A percentile compares a stretch with the other conserved stretches of the same genome.
These are phyloP conservation scores for Zelostemma sp. DNA, from an alignment of 1,140 invertebrate species.

Conservation along the genomic window DNA sequence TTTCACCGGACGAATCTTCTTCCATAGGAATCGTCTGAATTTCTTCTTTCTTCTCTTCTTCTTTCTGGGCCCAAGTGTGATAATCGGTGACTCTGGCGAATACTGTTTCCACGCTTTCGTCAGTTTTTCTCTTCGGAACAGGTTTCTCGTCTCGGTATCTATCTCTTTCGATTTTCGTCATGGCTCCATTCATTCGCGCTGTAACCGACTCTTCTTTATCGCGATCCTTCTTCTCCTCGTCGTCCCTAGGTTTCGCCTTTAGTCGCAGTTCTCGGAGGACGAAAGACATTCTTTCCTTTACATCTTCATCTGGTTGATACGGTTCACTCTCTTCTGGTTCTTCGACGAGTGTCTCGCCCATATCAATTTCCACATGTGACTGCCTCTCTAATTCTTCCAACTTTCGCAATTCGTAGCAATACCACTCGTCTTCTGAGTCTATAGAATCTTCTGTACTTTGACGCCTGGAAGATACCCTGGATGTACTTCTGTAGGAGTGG, in stretches of 20 bases:
- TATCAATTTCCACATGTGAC: conserved; percentile 76
- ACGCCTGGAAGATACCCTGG: conserved; percentile 85
- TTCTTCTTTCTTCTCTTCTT: conserved; percentile 68
- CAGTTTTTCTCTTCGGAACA: conserved; percentile 63
- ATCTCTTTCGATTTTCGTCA: conserved; percentile 53
- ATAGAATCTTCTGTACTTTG: conserved; percentile 95
- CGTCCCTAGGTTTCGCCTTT: conserved; percentile 72
- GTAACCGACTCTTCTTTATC: conserved; percentile 44
- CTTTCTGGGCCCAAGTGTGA: conserved; percentile 66
- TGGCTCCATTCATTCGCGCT: conserved; percentile 53
- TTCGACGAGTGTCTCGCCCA: conserved; percentile 73
- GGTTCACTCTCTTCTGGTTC: conserved; percentile 71
- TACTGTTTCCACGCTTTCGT: conserved; percentile 62
- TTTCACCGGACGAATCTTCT: conserved; percentile 81
- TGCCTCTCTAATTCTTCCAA: conserved; percentile 88
- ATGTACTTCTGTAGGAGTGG: conserved; percentile 87
- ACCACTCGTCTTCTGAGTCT: conserved; percentile 94
- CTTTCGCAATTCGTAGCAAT: conserved; percentile 88
- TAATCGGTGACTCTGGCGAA: conserved; percentile 71
- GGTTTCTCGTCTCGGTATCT: conserved; percentile 59
- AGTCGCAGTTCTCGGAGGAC: conserved; percentile 80
- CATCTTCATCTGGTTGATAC: conserved; percentile 77
- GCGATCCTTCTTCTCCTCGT: conserved; percentile 39
- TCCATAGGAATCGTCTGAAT: conserved; percentile 64
- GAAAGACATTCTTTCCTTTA: conserved; percentile 83